phyloP scores from a whole-genome alignment of 2,888 invertebrate species.

The Rugalucina vietnamica region DNA sequence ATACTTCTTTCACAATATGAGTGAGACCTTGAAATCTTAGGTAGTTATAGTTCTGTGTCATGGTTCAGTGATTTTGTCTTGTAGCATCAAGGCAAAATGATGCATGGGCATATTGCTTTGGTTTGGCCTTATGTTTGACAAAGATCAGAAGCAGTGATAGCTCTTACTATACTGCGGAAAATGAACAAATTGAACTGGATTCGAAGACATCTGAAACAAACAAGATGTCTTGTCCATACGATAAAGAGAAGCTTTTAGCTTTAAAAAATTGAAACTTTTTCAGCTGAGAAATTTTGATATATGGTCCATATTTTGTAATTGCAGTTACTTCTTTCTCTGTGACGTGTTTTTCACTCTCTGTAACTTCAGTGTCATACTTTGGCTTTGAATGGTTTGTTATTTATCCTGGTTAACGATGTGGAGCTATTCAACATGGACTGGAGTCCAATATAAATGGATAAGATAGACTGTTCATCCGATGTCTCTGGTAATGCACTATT shows the following conservation, averaged over 20 bases:
- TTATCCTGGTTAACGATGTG: slow-evolving; percentile 46
- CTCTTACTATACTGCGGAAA: too few relatives aligned
- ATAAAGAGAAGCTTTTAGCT: too few relatives aligned
- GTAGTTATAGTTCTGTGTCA: too few relatives aligned
- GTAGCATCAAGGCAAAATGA: too few relatives aligned
- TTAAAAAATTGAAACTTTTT: too few relatives aligned
- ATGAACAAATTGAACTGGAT: slow-evolving; percentile 3
- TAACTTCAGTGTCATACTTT: not conserved
- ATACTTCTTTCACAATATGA: too few relatives aligned
- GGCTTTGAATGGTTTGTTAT: slow-evolving; percentile 1
- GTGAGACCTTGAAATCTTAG: too few relatives aligned
- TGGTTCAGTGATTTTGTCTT: too few relatives aligned
- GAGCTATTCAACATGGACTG: slow-evolving; percentile 52
- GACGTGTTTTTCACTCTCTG: not conserved
- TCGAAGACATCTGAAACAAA: slow-evolving; percentile 11
- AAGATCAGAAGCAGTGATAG: too few relatives aligned
- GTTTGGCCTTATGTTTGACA: too few relatives aligned
- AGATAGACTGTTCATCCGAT: slow-evolving; percentile 55
- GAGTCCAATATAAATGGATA: slow-evolving; percentile 53
- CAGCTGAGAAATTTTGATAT: not conserved
- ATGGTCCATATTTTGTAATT: not conserved
- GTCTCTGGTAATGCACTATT: slow-evolving; percentile 47
- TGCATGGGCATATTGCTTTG: too few relatives aligned
- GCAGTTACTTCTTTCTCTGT: not conserved
- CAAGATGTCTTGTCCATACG: slow-evolving; percentile 9